Evolutionary conservation across 2,888 invertebrate species (phyloP), one percentile per base, ranked within the genome.

Genomic region (Osmoderma eremita): DNA sequence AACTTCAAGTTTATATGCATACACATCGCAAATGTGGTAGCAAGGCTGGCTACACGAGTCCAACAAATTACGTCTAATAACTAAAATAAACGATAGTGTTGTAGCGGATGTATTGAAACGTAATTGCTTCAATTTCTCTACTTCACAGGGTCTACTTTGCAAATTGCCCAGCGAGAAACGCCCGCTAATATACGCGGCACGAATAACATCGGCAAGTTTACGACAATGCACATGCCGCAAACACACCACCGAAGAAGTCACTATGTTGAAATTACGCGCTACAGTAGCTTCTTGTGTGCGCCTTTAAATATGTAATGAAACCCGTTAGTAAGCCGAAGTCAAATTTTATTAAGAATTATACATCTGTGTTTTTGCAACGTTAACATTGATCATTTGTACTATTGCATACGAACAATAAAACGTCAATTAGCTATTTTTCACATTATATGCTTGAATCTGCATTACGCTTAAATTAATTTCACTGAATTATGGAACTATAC

Each of bases 31-130:
- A 24, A 58, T 10, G 45, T 22, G 13, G 56, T 17, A 30, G 17
- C 45, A 10, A 45, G 45, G 15, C 58, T 24, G 13, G 42, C 17
- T 12, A 20, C 13, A n/a, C 22, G 42, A 22, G 42, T 42, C 10
- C 22, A 58, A 58, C 30, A 58, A 58, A 58, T 45, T 58, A 58
- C 58, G 15, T 30, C 45, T 58, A 58, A 58, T 58, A 58, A 58
- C 42, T 58, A 24, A 58, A 58, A 58, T 58, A 58, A 58, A 58
- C 58, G 42, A 13, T 24, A 22, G 42, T 45, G 58, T 45, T 58
- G 17, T 42, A 45, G 58, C 12, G 22, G 15, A 42, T 20, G 58
- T 30, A 58, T 58, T 58, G 45, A 45, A 58, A 58, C 45, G 58
- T 58, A 58, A 58, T 58, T 58, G 58, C 58, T 15, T 58, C 58